Percentiles rank a stretch among this genome's conserved stretches.
These are phyloP conservation scores for Bicyclus anynana DNA, from an alignment of 1,140 invertebrate species.

Conservation along the genomic window DNA sequence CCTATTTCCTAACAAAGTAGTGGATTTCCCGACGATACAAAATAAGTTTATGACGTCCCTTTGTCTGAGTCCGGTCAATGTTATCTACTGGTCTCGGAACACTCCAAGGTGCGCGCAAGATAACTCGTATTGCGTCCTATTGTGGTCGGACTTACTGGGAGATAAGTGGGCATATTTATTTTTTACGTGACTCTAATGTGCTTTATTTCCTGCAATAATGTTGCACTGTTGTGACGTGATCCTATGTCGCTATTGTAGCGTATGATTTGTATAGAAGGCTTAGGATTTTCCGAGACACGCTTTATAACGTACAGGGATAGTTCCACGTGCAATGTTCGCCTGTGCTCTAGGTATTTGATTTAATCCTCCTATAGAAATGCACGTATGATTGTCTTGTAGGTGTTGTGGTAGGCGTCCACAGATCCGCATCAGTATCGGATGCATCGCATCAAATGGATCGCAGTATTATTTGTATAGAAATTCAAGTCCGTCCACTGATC, in stretches of 20 bases:
- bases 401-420: too few species aligned
- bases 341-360: background rate
- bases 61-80: slow-evolving; percentile 64
- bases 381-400: background rate
- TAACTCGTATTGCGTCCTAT: slow-evolving; percentile 56
- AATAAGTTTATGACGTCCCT: slow-evolving; percentile 64
- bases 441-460: too few species aligned
- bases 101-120: slow-evolving; percentile 49
- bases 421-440: too few species aligned
- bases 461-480: too few species aligned
- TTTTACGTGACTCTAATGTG: slow-evolving; percentile 55
- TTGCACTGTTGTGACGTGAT: slow-evolving; percentile 10
- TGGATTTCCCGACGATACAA: slow-evolving; percentile 53
- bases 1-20: slow-evolving; percentile 48
- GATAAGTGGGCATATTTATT: slow-evolving; percentile 56
- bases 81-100: slow-evolving; percentile 49
- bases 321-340: background rate
- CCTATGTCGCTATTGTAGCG: background rate
- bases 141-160: slow-evolving; percentile 54
- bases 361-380: background rate
- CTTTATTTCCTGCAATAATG: slow-evolving; percentile 24
- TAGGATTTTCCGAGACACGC: background rate
- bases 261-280: slow-evolving; percentile 6
- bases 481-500: too few species aligned
- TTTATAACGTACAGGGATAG: background rate